Percentiles rank a stretch among this genome's conserved stretches.
phyloP scores from a whole-genome alignment of 1,140 invertebrate genomes.

The Zaprionus ornatus region DNA sequence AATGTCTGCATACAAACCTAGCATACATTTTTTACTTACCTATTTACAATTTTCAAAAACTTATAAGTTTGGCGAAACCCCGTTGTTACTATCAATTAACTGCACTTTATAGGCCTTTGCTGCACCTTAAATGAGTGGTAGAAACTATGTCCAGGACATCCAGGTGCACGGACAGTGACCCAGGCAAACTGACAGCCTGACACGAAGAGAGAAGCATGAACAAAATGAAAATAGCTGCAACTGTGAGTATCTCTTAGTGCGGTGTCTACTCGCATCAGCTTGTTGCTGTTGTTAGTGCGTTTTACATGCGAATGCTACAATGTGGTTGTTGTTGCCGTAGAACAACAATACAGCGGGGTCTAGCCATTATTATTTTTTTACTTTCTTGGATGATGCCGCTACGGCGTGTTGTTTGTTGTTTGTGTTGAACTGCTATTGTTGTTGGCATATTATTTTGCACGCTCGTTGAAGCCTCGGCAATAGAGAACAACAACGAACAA shows the following conservation, averaged over 20 bases:
- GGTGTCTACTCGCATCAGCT: conserved; percentile 32
- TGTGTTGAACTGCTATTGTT: conserved; percentile 69
- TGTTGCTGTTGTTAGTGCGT: conserved; percentile 38
- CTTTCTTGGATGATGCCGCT: conserved; percentile 33
- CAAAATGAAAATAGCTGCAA: conserved; percentile 24
- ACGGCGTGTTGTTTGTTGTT: conserved; percentile 34
- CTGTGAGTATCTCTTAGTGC: conserved; percentile 35
- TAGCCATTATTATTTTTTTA: conserved; percentile 38
- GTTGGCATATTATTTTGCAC: conserved; percentile 78
- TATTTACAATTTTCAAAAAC: no score
- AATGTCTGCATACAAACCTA: no score
- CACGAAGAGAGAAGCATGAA: not conserved
- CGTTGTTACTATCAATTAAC: no score
- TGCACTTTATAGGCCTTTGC: no score
- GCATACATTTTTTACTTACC: no score
- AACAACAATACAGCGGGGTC: conserved; percentile 38
- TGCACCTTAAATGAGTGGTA: no score
- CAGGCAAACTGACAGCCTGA: not conserved
- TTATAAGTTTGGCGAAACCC: no score
- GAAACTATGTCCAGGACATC: not conserved
- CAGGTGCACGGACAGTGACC: not conserved
- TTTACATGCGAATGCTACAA: conserved; percentile 37
- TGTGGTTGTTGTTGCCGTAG: conserved; percentile 19
- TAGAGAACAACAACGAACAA: conserved; percentile 30
- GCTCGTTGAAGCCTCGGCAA: conserved; percentile 61